Conservation (phyloP, 2,888 invertebrate genomes). For the Drosophila mettleri region DNA sequence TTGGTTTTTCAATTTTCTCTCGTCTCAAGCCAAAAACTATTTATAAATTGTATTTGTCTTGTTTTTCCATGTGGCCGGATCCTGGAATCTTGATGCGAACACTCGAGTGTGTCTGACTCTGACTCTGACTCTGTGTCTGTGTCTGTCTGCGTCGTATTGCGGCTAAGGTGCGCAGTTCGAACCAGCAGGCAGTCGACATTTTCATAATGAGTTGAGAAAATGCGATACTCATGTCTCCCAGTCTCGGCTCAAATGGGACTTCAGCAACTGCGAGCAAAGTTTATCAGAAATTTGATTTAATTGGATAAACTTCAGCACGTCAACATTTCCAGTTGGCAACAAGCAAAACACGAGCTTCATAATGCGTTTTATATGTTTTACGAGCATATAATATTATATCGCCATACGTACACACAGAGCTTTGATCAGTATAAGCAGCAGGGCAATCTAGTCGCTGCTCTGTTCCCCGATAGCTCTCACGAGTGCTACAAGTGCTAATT, state of each 20-base stretch:
- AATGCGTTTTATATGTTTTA: not conserved
- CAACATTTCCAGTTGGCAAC: conserved; percentile 3
- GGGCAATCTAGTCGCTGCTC: too few species aligned
- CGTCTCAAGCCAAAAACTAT: conserved; percentile 73
- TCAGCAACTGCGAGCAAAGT: conserved; percentile 17
- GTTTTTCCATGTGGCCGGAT: conserved; percentile 54
- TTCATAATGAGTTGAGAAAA: conserved; percentile 51
- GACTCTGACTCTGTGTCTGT: conserved; percentile 15
- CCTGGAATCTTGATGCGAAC: conserved; percentile 35
- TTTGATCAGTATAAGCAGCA: not conserved
- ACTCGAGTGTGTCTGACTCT: conserved; percentile 6
- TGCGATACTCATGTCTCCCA: conserved; percentile 6
- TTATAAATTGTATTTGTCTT: conserved; percentile 77
- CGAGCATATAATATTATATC: not conserved
- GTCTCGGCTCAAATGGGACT: conserved; percentile 5
- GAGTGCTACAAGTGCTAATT: too few species aligned
- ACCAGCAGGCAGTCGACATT: conserved; percentile 29
- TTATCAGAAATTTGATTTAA: conserved; percentile 27
- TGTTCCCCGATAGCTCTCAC: too few species aligned
- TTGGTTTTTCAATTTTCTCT: conserved; percentile 74
- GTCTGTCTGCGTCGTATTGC: conserved; percentile 10
- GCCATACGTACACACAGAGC: not conserved
- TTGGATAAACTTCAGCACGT: conserved; percentile 19
- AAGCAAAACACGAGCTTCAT: not conserved
- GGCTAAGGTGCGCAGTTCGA: conserved; percentile 31